Base-by-base conservation (phyloP, 1,140 invertebrate species). In the Stenopsyche tienmushanensis region DNA sequence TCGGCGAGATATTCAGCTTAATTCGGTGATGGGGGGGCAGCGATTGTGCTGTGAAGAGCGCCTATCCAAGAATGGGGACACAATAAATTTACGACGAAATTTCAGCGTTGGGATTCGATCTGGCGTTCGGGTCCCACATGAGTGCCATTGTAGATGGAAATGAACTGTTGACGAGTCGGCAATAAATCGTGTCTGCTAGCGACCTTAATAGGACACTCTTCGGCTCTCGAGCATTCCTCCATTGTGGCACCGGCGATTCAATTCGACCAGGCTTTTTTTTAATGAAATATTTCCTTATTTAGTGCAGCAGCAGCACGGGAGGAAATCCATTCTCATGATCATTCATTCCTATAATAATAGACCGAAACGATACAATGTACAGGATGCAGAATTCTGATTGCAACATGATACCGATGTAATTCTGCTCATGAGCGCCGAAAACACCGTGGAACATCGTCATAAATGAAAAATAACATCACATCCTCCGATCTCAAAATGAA, bases 251-350 rank as follows among this genome's bases (percentile, higher is more conserved):
- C 15, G 34, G 34, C 57, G 42, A 44, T 42, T 44, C 54, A 57
- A 57, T 57, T 57, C 54, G 54, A 23, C 39, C 29, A 25, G 24
- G 5, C 18, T 25, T 15, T 60, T 47, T 47, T 34, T 15, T 21
- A 60, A 60, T 60, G 57, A 60, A 60, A 60, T 44, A 34, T 60
- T 60, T 60, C 57, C 57, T 60, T 60, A 60, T 60, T 60, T 60
- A 60, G 57, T 26, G 7, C 3, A 1, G 5, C 54, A 1, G 25
- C 13, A 1, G 2, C n/a, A 55, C 29, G 21, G 17, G 5, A 34
- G 44, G 44, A 45, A n/a, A 18, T 45, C 17, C 44, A 15, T 45
- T 13, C 5, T 45, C 44, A 15, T 45, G 8, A 7, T 45, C 44
- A 8, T 5, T 39, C n/a, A 39, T 39, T 39, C 29, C 29, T n/a